phyloP scores from a whole-genome alignment of 2,888 invertebrate genomes.

The Eumerus sabulonum region DNA sequence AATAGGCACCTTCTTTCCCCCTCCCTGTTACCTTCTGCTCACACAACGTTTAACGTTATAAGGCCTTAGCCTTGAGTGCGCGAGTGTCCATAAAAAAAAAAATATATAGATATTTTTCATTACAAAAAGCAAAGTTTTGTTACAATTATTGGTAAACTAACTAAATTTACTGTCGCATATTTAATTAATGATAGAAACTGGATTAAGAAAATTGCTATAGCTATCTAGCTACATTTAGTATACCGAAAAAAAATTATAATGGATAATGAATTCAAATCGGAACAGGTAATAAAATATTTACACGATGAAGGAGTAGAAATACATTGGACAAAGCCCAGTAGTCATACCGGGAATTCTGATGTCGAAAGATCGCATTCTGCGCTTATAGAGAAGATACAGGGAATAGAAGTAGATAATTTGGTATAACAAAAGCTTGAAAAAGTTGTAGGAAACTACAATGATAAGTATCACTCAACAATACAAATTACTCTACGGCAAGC shows the following conservation, averaged over 20 bases:
- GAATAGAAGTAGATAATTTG: not conserved
- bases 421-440: not conserved
- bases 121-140: slow-evolving; percentile 11
- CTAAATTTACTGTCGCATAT: slow-evolving; percentile 38
- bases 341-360: not conserved
- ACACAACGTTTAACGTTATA: too few species aligned
- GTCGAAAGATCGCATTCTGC: slow-evolving; percentile 1
- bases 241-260: not conserved
- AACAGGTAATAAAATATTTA: not conserved
- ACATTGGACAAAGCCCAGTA: slow-evolving; percentile 5
- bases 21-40: too few species aligned
- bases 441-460: not conserved
- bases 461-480: slow-evolving; percentile 1
- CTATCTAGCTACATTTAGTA: slow-evolving; percentile 8
- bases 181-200: slow-evolving; percentile 40
- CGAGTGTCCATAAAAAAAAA: too few species aligned
- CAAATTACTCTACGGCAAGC: too few species aligned
- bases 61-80: too few species aligned
- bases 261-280: slow-evolving; percentile 1
- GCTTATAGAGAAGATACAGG: not conserved
- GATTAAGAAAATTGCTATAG: slow-evolving; percentile 22
- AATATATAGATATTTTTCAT: too few species aligned
- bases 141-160: slow-evolving; percentile 25
- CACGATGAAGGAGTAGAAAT: not conserved
- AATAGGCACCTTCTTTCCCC: too few species aligned